A percentile compares a stretch with the other conserved stretches of the same genome.
Conservation (phyloP, 2,113 vertebrate species). For the Ornithorhynchus anatinus region DNA sequence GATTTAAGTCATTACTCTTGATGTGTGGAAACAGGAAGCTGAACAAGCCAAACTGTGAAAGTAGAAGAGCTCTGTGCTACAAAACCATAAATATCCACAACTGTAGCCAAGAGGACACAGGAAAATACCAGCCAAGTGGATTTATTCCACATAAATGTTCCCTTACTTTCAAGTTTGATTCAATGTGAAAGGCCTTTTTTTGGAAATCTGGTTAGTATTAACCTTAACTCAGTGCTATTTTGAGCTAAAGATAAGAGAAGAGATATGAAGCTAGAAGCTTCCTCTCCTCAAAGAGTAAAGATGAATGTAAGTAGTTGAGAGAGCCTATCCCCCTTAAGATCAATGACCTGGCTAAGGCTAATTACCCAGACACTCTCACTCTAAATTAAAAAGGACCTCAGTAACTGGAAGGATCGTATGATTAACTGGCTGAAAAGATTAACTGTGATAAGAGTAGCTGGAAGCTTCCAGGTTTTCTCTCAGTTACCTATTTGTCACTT, state of each 20-base stretch:
- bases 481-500: conserved; percentile 8
- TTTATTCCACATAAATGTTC: neutral
- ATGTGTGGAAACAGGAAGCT: neutral
- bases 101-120: neutral
- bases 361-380: conserved; percentile 50
- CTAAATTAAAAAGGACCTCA: conserved; percentile 63
- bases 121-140: neutral
- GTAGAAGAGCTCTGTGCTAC: neutral
- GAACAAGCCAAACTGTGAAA: neutral
- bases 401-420: conserved; percentile 50
- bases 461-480: conserved; percentile 34
- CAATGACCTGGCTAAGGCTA: conserved; percentile 60
- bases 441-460: conserved; percentile 25
- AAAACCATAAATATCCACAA: neutral
- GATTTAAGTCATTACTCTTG: neutral
- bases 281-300: conserved; percentile 21
- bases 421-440: conserved; percentile 61
- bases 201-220: conserved; percentile 24
- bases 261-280: conserved; percentile 2
- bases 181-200: conserved; percentile 8
- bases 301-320: conserved; percentile 41
- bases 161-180: conserved; percentile 20
- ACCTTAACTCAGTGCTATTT: conserved; percentile 34
- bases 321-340: conserved; percentile 48
- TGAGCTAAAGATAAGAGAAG: conserved; percentile 14